A percentile compares a stretch with the other conserved stretches of the same genome.
phyloP scores from a whole-genome alignment of 2,888 invertebrate species.

The Polyommatus iphigenia region DNA sequence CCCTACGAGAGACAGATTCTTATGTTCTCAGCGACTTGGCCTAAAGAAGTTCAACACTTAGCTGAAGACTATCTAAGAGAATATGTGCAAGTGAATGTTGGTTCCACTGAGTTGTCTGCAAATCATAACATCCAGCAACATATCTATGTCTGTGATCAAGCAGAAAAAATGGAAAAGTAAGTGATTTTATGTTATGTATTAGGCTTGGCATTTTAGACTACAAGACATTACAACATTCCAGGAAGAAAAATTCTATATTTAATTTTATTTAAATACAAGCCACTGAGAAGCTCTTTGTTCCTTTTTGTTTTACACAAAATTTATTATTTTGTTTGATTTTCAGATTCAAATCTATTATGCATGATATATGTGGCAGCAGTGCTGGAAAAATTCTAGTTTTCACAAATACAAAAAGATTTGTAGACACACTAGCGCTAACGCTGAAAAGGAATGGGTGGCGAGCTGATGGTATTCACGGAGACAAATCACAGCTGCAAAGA shows the following conservation, averaged over 20 bases:
- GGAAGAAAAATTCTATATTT: too few species aligned
- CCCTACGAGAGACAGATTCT: slow-evolving; percentile 95
- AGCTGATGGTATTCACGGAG: slow-evolving; percentile 94
- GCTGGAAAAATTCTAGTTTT: slow-evolving; percentile 93
- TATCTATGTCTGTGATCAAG: slow-evolving; percentile 89
- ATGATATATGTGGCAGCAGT: slow-evolving; percentile 86
- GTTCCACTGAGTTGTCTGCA: slow-evolving; percentile 91
- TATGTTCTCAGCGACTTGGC: slow-evolving; percentile 99
- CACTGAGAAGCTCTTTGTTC: neutral
- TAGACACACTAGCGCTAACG: slow-evolving; percentile 90
- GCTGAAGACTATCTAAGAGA: slow-evolving; percentile 95
- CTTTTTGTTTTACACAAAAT: neutral
- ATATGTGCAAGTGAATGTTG: slow-evolving; percentile 95
- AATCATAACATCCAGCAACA: slow-evolving; percentile 94
- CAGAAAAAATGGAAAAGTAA: slow-evolving; percentile 84
- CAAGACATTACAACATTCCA: too few species aligned
- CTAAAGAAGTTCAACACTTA: slow-evolving; percentile 93
- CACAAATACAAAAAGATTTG: slow-evolving; percentile 94
- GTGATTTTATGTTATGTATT: slow-evolving; percentile 35
- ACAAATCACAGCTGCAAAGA: slow-evolving; percentile 95
- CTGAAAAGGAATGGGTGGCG: slow-evolving; percentile 90
- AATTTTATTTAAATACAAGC: too few species aligned
- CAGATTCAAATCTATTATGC: slow-evolving; percentile 86
- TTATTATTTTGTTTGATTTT: slow-evolving; percentile 46
- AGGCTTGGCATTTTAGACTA: neutral